Conservation (phyloP, 2,113 vertebrate genomes). For the Thymallus thymallus region DNA sequence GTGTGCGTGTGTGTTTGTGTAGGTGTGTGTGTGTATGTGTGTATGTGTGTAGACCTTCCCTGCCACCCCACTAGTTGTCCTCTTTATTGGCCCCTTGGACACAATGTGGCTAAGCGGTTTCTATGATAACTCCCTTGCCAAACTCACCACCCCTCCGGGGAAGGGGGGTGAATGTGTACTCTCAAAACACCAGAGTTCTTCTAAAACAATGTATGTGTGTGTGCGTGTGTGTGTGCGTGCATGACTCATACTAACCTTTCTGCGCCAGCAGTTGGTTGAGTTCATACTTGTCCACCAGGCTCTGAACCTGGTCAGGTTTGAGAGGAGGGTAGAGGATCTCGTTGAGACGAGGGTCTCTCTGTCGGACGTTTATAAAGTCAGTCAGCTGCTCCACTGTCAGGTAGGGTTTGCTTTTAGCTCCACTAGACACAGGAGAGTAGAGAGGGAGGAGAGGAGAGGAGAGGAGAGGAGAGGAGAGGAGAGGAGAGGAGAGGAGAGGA, state of each 20-base stretch:
- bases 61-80: slow-evolving; percentile 34
- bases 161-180: background rate
- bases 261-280: slow-evolving; percentile 81
- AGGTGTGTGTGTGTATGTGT: slow-evolving; percentile 8
- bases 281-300: slow-evolving; percentile 95
- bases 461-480: background rate
- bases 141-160: slow-evolving; percentile 16
- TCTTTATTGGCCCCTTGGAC: slow-evolving; percentile 22
- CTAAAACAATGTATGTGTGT: too few species aligned
- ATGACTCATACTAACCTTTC: slow-evolving; percentile 81
- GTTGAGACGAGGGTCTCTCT: slow-evolving; percentile 93
- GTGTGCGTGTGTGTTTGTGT: background rate
- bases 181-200: too few species aligned
- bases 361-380: slow-evolving; percentile 93
- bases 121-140: slow-evolving; percentile 47
- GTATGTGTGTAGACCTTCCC: slow-evolving; percentile 38
- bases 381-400: slow-evolving; percentile 95
- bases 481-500: background rate
- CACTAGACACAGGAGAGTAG: slow-evolving; percentile 68
- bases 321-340: slow-evolving; percentile 97
- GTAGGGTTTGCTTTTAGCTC: slow-evolving; percentile 89
- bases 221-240: background rate
- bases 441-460: background rate
- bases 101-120: slow-evolving; percentile 14
- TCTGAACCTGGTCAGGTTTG: slow-evolving; percentile 94